Base-by-base conservation (phyloP, 92 coral and sea anemone species). In the Pocillopora meandrina region DNA sequence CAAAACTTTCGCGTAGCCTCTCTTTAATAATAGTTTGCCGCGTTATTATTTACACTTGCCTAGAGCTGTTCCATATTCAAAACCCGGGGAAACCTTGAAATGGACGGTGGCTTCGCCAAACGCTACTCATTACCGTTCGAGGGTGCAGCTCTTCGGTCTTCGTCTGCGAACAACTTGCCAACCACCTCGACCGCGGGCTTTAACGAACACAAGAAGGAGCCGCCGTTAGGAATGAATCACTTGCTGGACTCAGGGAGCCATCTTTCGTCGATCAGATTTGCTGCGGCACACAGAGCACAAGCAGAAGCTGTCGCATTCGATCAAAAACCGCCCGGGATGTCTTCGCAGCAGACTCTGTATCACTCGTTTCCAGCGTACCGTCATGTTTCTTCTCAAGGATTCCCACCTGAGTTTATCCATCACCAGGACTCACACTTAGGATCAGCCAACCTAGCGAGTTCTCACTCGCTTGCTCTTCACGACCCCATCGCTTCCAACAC, bases 281-380 rank as follows among this genome's bases (percentile, higher is more conserved):
- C 98, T 59, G 93, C 97, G 42, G 77, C 92, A 42, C 95, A 91
- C 74, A 88, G 98, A 31, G 80, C 91, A 42, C 88, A 92, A 87
- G 90, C 95, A 36, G 98, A 94, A 49, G 89, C 93, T 18, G 85
- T 94, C 77, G 87, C 95, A 18, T 94, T 91, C 90, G 98, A 94
- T 61, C 98, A 92, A 91, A 94, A 94, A 78, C 85, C 98, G 77
- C 88, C 92, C 47, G 98, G 92, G 34, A 94, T 94, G 98, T 75
- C 98, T 18, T 87, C 95, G 76, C 95, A 92, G 87, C 98, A 94
- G 91, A 93, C 91, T 36, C 80, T 94, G 69, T 97, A 97, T 82
- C 99, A 94, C 75, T 94, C 99, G 83, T 96, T 96, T 85, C 99
- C 98, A 35, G 92, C 98, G 47, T 97, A 94, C 76, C 93, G 98